Base-by-base conservation (phyloP, 2,888 invertebrate species). In the Schizotus pectinicornis region DNA sequence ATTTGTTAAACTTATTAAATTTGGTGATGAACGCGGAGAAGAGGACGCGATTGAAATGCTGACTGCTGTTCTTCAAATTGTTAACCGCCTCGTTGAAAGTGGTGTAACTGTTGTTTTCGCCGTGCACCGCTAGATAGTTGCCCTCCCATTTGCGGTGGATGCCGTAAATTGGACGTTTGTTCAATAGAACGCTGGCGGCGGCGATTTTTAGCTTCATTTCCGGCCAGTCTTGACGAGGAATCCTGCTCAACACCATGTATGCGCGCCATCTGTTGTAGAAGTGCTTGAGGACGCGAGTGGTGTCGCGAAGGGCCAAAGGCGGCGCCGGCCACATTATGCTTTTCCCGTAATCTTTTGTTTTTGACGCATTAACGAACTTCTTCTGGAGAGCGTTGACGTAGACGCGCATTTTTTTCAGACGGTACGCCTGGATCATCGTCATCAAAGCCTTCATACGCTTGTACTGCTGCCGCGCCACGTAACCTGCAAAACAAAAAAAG, bases 191-290 rank as follows among this genome's bases (percentile, higher is more conserved):
- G 58, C 89, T 87, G 1, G 89, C 91, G 0, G 94, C 91, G 9
- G 87, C 83, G 65, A 92, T 88, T 81, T 94, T 94, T 56, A 92
- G 78, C 55, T 89, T 84, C 67, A 98, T 84, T 77, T 94, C 91
- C 6, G 94, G 91, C 94, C 97, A 94, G 74, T 96, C 94, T 32
- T 86, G 84, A 55, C 86, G 81, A 1, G 94, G 94, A 63, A 95
- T 86, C 56, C 88, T 88, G 68, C 85, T 83, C n/a, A 98, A 84
- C 50, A 93, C 87, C 85, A 92, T 92, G 80, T 84, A 88, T 0
- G 95, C 96, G 55, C 95, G 83, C 97, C 97, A 98, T 65, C 90
- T 83, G n/a, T 88, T 84, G 73, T 85, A 90, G 8, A 90, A 85
- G 45, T 81, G 81, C 51, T 83, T 84, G 59, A 91, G 80, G 12